These are phyloP conservation scores for Paratilapia polleni DNA, from an alignment of 2,113 vertebrate species.

Conservation along the genomic window DNA sequence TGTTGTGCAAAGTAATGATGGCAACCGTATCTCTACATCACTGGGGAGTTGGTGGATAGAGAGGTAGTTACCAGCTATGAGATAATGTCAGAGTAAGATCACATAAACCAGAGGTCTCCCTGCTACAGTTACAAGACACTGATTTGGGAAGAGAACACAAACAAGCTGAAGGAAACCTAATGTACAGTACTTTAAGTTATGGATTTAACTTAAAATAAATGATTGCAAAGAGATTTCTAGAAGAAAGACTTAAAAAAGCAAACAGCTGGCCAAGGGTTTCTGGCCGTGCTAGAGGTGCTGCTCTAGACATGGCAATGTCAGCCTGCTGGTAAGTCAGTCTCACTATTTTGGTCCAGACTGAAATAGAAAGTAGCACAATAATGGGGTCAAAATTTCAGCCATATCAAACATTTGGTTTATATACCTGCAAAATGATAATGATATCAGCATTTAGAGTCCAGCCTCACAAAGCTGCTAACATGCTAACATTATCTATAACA, in stretches of 20 bases:
- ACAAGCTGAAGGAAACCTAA: neutral
- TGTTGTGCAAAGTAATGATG: neutral
- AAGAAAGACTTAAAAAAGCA: neutral
- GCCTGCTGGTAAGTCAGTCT: neutral
- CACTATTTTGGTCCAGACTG: neutral
- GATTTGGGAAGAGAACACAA: neutral
- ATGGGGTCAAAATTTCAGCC: neutral
- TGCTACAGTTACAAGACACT: neutral
- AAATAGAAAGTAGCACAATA: neutral
- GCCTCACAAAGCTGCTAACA: neutral
- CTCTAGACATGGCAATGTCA: neutral
- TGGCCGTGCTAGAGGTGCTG: neutral
- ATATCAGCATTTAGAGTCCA: neutral
- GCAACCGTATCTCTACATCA: neutral
- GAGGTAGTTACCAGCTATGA: neutral
- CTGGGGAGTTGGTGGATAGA: neutral
- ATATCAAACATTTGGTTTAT: neutral
- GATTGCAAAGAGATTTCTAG: neutral
- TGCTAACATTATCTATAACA: neutral
- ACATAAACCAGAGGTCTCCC: neutral
- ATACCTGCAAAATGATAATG: neutral
- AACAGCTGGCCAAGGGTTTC: neutral
- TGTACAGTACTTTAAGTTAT: neutral
- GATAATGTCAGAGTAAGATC: neutral
- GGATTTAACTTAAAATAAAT: neutral